Percentiles rank a stretch among this genome's conserved stretches.
Conservation (phyloP, 2,888 invertebrate species). For the Bedellia somnulentella region DNA sequence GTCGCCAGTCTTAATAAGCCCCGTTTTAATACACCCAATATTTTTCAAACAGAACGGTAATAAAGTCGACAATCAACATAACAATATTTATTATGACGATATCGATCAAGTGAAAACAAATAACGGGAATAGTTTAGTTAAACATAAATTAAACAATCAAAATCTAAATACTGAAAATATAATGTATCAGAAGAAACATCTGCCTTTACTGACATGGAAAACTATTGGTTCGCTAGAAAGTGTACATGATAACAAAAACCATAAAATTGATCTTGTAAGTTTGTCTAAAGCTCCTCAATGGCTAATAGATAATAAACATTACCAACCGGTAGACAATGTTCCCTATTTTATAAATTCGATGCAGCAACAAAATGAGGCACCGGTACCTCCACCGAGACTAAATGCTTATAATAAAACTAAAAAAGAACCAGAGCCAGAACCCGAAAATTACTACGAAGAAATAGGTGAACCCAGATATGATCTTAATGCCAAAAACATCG, state of each 20-base stretch:
- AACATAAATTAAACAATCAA: slow-evolving; percentile 10
- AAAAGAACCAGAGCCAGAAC: slow-evolving; percentile 21
- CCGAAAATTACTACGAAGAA: slow-evolving; percentile 48
- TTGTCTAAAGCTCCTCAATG: slow-evolving; percentile 33
- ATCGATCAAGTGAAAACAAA: slow-evolving; percentile 30
- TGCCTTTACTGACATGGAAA: slow-evolving; percentile 29
- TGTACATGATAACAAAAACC: slow-evolving; percentile 16
- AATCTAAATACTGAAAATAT: slow-evolving; percentile 20
- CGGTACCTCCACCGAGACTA: background rate
- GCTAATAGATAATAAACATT: slow-evolving; percentile 40
- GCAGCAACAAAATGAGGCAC: background rate
- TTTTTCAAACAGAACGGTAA: slow-evolving; percentile 21
- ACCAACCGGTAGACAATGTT: slow-evolving; percentile 38
- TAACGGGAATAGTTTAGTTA: slow-evolving; percentile 12
- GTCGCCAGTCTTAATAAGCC: slow-evolving; percentile 38
- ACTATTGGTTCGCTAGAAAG: slow-evolving; percentile 21
- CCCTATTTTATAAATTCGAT: slow-evolving; percentile 34
- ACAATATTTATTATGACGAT: slow-evolving; percentile 39
- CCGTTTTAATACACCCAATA: slow-evolving; percentile 37
- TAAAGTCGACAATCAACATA: slow-evolving; percentile 12
- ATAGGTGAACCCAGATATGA: slow-evolving; percentile 25
- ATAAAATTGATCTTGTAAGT: slow-evolving; percentile 21
- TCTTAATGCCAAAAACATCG: slow-evolving; percentile 25
- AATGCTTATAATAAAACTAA: slow-evolving; percentile 10
- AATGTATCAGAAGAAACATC: slow-evolving; percentile 31